These are phyloP conservation scores for Myrmecobius fasciatus DNA, from an alignment of 2,113 vertebrate genomes.

Conservation along the genomic window DNA sequence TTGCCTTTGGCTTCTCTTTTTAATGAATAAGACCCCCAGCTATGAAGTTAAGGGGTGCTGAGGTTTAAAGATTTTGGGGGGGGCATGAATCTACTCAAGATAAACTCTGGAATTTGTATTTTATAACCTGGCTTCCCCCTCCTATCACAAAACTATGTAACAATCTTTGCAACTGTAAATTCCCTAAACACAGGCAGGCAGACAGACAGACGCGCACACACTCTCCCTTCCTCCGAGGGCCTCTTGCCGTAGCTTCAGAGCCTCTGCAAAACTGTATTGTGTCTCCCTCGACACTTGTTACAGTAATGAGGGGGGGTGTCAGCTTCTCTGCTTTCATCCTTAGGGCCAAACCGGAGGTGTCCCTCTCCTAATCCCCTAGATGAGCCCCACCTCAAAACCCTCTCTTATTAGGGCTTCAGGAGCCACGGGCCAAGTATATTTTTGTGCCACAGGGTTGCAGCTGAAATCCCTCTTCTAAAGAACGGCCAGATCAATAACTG, in stretches of 20 bases:
- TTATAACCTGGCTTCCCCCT: constrained; percentile 14
- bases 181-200: neutral
- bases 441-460: constrained; percentile 68
- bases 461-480: constrained; percentile 74
- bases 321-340: constrained; percentile 20
- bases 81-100: neutral
- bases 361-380: neutral
- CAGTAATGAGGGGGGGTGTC: neutral
- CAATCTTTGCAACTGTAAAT: constrained; percentile 37
- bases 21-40: neutral
- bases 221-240: constrained; percentile 24
- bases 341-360: constrained; percentile 33
- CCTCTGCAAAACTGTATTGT: constrained; percentile 37
- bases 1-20: neutral
- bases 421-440: constrained; percentile 27
- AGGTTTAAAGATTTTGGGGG: neutral
- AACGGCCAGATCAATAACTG: constrained; percentile 70
- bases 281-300: constrained; percentile 21
- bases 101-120: neutral
- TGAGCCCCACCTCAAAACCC: constrained; percentile 26
- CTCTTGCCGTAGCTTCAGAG: constrained; percentile 18
- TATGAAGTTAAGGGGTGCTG: neutral
- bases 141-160: neutral
- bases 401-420: constrained; percentile 29
- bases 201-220: constrained; percentile 33